Evolutionary conservation across 2,888 invertebrate species (phyloP).

Genomic region (Lithophane semibrunnea): DNA sequence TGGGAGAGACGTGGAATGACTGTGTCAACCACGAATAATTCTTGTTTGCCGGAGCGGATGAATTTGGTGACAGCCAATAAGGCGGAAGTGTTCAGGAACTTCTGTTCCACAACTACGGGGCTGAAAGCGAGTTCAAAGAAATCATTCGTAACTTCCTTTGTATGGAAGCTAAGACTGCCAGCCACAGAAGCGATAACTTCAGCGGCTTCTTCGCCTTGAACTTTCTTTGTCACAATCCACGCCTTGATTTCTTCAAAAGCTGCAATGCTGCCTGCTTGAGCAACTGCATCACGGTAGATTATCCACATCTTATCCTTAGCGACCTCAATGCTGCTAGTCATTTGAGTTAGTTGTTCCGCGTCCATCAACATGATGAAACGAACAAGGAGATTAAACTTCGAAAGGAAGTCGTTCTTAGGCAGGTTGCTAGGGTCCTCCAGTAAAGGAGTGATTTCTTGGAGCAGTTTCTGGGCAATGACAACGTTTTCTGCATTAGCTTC

Average conservation of each 20-base stretch:
- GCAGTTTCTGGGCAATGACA: constrained; percentile 81
- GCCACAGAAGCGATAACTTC: constrained; percentile 89
- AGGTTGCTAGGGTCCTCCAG: constrained; percentile 90
- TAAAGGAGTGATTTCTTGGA: constrained; percentile 91
- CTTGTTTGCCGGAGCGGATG: constrained; percentile 81
- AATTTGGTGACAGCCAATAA: constrained; percentile 91
- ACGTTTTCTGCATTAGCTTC: constrained; percentile 68
- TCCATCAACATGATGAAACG: constrained; percentile 91
- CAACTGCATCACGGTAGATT: constrained; percentile 92
- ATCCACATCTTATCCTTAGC: constrained; percentile 88
- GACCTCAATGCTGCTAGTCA: constrained; percentile 87
- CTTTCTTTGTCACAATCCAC: constrained; percentile 90
- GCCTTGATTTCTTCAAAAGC: constrained; percentile 91
- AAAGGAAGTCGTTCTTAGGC: constrained; percentile 89
- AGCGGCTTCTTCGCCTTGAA: constrained; percentile 91
- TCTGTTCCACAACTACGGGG: constrained; percentile 87
- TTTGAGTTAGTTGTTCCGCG: constrained; percentile 90
- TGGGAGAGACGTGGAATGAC: constrained; percentile 91
- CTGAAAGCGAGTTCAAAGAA: constrained; percentile 38
- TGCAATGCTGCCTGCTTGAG: constrained; percentile 92
- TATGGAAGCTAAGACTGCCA: constrained; percentile 74
- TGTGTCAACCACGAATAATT: constrained; percentile 87
- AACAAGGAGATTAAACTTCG: constrained; percentile 91
- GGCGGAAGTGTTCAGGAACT: constrained; percentile 89
- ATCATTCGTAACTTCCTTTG: too few species aligned